Percentiles rank a stretch among this genome's conserved stretches.
Evolutionary conservation across 2,113 vertebrate genomes (phyloP).

Genomic region (Procavia capensis): DNA sequence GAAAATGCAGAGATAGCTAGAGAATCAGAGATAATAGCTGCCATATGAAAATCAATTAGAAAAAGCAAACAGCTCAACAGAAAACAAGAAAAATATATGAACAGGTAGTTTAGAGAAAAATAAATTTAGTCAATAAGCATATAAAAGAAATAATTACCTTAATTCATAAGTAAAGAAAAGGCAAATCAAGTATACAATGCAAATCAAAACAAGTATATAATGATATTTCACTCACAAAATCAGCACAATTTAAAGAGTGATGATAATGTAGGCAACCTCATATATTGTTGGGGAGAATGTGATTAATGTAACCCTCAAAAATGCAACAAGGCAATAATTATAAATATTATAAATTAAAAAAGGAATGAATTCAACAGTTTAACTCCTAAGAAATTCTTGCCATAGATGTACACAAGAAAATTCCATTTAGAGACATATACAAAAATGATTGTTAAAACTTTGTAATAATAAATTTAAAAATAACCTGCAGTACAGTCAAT

Average conservation of each 20-base stretch:
- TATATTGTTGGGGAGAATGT: conserved; percentile 19
- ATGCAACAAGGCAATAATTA: not conserved
- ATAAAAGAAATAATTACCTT: not conserved
- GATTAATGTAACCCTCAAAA: not conserved
- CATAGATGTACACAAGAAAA: not conserved
- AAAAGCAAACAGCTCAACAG: not conserved
- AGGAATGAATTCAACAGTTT: not conserved
- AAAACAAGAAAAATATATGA: not conserved
- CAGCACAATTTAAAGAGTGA: not conserved
- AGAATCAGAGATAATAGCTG: not conserved
- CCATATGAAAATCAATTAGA: not conserved
- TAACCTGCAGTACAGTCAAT: not conserved
- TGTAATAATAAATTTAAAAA: not conserved
- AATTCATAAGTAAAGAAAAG: conserved; percentile 50
- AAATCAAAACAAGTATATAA: conserved; percentile 22
- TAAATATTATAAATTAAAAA: conserved; percentile 54
- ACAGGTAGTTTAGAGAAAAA: not conserved
- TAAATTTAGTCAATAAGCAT: not conserved
- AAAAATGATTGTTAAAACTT: not conserved
- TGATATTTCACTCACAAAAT: not conserved
- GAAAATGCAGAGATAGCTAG: not conserved
- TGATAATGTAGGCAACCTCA: not conserved
- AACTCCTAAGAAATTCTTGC: conserved; percentile 14
- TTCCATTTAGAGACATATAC: not conserved
- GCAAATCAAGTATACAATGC: not conserved